Percentiles rank a stretch among this genome's conserved stretches.
Conservation (phyloP, 1,140 invertebrate species). For the Dreissena rostriformis region DNA sequence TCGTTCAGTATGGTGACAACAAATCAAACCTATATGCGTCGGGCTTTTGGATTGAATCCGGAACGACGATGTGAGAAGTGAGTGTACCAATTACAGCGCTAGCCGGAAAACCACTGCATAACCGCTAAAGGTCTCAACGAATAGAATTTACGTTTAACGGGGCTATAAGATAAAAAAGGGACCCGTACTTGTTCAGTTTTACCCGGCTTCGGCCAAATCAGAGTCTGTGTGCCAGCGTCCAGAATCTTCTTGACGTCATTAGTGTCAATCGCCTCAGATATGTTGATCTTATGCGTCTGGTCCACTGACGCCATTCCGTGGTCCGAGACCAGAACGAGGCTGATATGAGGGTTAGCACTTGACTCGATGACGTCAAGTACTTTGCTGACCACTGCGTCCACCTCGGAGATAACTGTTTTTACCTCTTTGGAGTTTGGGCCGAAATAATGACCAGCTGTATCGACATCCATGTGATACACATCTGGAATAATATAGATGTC, state of each 20-base stretch:
- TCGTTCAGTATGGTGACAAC: too few relatives aligned
- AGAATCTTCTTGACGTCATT: conserved; percentile 71
- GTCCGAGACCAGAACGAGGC: conserved; percentile 82
- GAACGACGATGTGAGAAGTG: too few relatives aligned
- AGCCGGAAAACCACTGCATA: too few relatives aligned
- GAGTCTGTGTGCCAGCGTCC: conserved; percentile 72
- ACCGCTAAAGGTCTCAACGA: background rate
- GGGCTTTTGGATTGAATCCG: too few relatives aligned
- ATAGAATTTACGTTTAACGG: background rate
- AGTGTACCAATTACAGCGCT: too few relatives aligned
- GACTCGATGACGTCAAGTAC: conserved; percentile 66
- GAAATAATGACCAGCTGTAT: conserved; percentile 71
- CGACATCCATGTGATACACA: conserved; percentile 72
- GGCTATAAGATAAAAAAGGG: background rate
- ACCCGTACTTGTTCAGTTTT: conserved; percentile 65
- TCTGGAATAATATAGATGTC: conserved; percentile 49
- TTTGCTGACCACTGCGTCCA: conserved; percentile 70
- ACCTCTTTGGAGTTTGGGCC: conserved; percentile 65
- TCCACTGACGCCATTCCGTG: conserved; percentile 81
- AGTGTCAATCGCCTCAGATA: conserved; percentile 70
- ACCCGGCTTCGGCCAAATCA: conserved; percentile 73
- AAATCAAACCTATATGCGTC: too few relatives aligned
- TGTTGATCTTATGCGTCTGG: conserved; percentile 66
- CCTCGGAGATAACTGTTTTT: conserved; percentile 59
- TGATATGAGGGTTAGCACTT: conserved; percentile 69